Evolutionary conservation across 2,113 vertebrate species (phyloP).

Genomic region (Heliornis fulica): DNA sequence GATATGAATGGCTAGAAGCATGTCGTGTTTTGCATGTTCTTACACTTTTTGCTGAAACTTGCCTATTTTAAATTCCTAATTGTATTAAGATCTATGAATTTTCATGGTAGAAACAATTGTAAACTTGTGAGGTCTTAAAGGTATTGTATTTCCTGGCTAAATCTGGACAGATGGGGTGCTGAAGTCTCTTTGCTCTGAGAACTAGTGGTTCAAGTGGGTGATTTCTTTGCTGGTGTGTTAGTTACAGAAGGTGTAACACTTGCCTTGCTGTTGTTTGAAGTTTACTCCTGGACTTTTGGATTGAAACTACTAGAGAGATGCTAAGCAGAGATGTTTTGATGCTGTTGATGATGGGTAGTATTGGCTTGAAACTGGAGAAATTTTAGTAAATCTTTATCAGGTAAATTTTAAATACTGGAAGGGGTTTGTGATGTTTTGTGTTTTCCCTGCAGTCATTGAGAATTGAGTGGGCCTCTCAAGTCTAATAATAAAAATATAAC

Average conservation of each 20-base stretch:
- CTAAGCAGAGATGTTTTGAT: background rate
- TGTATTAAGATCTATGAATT: background rate
- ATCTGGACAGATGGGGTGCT: background rate
- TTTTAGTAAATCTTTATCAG: background rate
- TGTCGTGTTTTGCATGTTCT: background rate
- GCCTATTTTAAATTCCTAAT: background rate
- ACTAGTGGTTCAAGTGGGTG: fast-evolving
- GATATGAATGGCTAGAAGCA: background rate
- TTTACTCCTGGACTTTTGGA: background rate
- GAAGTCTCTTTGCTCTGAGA: background rate
- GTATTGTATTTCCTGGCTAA: background rate
- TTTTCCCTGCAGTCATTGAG: background rate
- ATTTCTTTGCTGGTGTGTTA: background rate
- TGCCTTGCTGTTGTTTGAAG: background rate
- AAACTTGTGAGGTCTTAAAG: background rate
- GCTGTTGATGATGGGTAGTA: fast-evolving
- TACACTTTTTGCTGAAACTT: background rate
- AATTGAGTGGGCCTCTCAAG: background rate
- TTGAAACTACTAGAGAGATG: background rate
- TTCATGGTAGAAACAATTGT: background rate
- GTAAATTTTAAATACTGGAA: background rate
- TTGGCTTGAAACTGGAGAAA: background rate
- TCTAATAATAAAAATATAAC: background rate
- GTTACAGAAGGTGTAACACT: background rate
- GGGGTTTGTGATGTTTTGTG: background rate